Base-by-base conservation (phyloP, 2,888 invertebrate species). In the Julus scandinavius region DNA sequence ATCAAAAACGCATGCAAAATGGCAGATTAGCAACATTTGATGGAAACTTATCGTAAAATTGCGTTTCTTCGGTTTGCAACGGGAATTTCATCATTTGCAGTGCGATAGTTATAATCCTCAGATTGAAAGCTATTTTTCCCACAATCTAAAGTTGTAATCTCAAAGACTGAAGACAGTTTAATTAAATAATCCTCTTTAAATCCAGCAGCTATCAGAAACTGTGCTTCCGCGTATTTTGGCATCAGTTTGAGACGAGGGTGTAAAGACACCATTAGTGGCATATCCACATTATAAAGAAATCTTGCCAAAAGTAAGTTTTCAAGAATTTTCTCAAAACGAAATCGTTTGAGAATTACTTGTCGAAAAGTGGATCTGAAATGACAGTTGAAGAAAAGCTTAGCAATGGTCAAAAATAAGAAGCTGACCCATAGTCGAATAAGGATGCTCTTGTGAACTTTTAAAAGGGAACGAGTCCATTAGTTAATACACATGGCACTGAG, bases 121-220 rank as follows among this genome's bases (percentile, higher is more conserved):
- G 80, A 80, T 80, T 40, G 80, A 80, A 40, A 80, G 80, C 80
- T 80, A 80, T 80, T 80, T 20, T 80, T 38, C 80, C 29, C 7
- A 38, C 80, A 80, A 80, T 80, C 80, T 80, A 15, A 80, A 80
- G 80, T 29, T 80, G 80, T 40, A 80, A 80, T 80, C 80, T 80
- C 38, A 38, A 45, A 29, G 29, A 29, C 29, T n/a, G n/a, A 38
- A 80, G 80, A 13, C 80, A 80, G 40, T 80, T 80, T 80, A 80
- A 80, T 80, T 80, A 80, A 80, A 80, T 80, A 80, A 80, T 80
- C 80, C 80, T 40, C 80, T 80, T 38, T 80, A 80, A 45, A 80
- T 80, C 38, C 80, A 3, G 15, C 15, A 13, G 80, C 38, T 80
- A 80, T 40, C 80, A 80, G 38, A 38, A 38, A 13, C 2, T 38